Conservation (phyloP, 2,888 invertebrate genomes). For the Matsumyia berberina region DNA sequence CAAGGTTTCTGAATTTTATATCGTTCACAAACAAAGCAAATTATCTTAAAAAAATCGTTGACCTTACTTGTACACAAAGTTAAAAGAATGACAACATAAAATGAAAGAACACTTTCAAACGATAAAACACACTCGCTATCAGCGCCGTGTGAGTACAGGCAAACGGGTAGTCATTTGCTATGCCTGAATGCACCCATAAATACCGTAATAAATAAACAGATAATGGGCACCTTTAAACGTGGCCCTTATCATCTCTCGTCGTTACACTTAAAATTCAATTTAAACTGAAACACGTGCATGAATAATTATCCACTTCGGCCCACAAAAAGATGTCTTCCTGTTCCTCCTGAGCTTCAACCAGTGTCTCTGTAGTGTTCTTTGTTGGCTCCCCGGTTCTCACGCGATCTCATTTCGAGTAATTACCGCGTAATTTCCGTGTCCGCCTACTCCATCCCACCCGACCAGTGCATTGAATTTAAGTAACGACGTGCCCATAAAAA, state of each 20-base stretch:
- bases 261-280: not conserved
- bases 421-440: constrained; percentile 49
- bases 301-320: constrained; percentile 34
- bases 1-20: no score
- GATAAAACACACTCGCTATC: not conserved
- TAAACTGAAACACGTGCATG: constrained; percentile 53
- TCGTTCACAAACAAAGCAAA: no score
- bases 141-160: not conserved
- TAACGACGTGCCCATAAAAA: constrained; percentile 11
- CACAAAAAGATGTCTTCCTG: constrained; percentile 33
- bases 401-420: constrained; percentile 40
- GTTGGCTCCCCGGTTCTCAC: constrained; percentile 21
- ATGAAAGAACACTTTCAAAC: not conserved
- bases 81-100: not conserved
- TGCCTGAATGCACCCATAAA: constrained; percentile 24
- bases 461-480: not conserved
- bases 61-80: not conserved
- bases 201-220: constrained; percentile 21
- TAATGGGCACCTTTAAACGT: constrained; percentile 2
- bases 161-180: not conserved
- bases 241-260: constrained; percentile 5
- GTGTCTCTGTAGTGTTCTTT: not conserved
- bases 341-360: not conserved
- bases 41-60: not conserved
- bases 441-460: constrained; percentile 10